These are phyloP conservation scores for Hoplodrina blanda DNA, from an alignment of 2,888 invertebrate species.

Conservation along the genomic window DNA sequence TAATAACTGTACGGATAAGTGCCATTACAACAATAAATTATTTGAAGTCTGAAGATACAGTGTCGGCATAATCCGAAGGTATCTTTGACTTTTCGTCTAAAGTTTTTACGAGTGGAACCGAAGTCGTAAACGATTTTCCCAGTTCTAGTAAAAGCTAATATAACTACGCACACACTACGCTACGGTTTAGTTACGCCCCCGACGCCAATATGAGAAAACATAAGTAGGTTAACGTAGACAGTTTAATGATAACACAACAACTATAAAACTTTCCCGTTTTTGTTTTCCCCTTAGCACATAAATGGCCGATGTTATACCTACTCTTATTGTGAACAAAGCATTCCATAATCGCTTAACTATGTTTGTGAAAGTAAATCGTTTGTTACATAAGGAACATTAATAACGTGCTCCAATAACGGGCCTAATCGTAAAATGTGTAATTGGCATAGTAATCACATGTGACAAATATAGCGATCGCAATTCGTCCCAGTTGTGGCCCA, in stretches of 20 bases:
- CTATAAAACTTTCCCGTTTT: slow-evolving; percentile 53
- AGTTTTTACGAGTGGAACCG: slow-evolving; percentile 48
- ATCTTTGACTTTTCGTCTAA: slow-evolving; percentile 25
- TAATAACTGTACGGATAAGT: slow-evolving; percentile 1
- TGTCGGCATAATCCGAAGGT: slow-evolving; percentile 14
- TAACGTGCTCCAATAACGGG: slow-evolving; percentile 22
- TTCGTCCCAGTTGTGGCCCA: slow-evolving; percentile 58
- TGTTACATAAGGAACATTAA: slow-evolving; percentile 14
- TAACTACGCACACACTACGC: slow-evolving; percentile 44
- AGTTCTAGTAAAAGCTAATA: slow-evolving; percentile 36
- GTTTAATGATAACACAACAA: slow-evolving; percentile 56
- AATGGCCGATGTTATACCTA: slow-evolving; percentile 35
- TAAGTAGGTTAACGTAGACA: slow-evolving; percentile 55
- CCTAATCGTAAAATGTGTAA: slow-evolving; percentile 40
- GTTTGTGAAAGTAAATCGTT: slow-evolving; percentile 22
- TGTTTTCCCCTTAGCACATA: slow-evolving; percentile 42
- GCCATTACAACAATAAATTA: slow-evolving; percentile 8
- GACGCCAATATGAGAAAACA: slow-evolving; percentile 53
- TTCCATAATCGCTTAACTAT: slow-evolving; percentile 43
- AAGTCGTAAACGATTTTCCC: slow-evolving; percentile 45
- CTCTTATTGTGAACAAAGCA: slow-evolving; percentile 38
- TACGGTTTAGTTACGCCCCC: slow-evolving; percentile 41
- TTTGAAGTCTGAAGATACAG: slow-evolving; percentile 1
- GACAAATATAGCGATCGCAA: slow-evolving; percentile 58
- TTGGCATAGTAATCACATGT: slow-evolving; percentile 38